A percentile compares a stretch with the other conserved stretches of the same genome.
These are phyloP conservation scores for Drosophila differens DNA, from an alignment of 2,888 invertebrate genomes.

Conservation along the genomic window DNA sequence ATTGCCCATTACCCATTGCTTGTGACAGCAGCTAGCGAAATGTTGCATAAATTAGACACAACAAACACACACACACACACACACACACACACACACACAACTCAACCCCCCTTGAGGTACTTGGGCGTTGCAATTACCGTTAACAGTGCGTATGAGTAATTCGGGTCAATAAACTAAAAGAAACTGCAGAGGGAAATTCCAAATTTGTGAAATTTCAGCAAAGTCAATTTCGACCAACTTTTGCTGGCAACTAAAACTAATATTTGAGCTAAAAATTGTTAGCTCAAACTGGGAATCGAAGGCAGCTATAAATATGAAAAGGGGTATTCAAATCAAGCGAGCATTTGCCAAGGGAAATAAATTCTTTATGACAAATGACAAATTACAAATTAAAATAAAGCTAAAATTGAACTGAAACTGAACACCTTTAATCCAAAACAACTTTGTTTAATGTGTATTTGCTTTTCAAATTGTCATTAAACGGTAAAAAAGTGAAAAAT, in stretches of 20 bases:
- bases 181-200: not conserved
- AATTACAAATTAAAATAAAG: not conserved
- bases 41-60: conserved; percentile 44
- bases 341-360: not conserved
- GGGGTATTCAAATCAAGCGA: not conserved
- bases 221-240: not conserved
- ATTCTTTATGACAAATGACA: not conserved
- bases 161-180: conserved; percentile 14
- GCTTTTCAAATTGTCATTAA: rapidly evolving
- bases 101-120: not conserved
- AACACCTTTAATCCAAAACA: not conserved
- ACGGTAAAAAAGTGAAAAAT: not conserved
- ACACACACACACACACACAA: not conserved
- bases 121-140: conserved; percentile 29
- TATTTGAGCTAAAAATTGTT: not conserved
- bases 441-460: not conserved
- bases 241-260: not conserved
- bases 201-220: not conserved
- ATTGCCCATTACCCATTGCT: conserved; percentile 16
- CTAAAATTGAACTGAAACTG: not conserved
- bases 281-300: not conserved
- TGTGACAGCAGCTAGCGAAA: conserved; percentile 38
- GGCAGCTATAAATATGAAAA: rapidly evolving
- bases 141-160: conserved; percentile 59
- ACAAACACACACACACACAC: not conserved